Evolutionary conservation across 2,113 vertebrate genomes (phyloP).

Genomic region (Dicentrarchus labrax): DNA sequence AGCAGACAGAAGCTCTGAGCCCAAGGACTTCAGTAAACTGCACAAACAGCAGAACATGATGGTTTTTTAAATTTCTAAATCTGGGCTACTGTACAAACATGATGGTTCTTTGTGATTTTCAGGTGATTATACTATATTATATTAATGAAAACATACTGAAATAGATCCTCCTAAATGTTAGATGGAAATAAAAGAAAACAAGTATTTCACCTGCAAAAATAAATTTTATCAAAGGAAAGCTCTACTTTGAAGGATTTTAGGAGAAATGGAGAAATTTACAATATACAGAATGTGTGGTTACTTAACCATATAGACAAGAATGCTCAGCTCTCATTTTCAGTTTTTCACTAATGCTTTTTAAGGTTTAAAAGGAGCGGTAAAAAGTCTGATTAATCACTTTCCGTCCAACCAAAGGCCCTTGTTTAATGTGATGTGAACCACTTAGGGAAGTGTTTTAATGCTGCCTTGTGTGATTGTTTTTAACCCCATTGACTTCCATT

Average conservation of each 20-base stretch:
- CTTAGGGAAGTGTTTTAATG: slow-evolving; percentile 35
- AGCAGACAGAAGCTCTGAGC: background rate
- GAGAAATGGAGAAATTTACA: background rate
- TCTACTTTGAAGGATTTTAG: background rate
- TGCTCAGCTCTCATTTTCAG: slow-evolving; percentile 1
- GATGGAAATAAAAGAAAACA: background rate
- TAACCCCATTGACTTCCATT: slow-evolving; percentile 31
- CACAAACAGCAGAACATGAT: background rate
- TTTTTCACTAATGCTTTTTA: slow-evolving; percentile 1
- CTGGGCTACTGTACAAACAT: no score
- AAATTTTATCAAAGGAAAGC: no score
- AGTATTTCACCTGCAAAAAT: background rate
- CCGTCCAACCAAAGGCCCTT: slow-evolving; percentile 3
- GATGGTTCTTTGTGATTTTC: no score
- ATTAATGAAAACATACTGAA: background rate
- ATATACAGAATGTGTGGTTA: background rate
- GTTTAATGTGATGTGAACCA: slow-evolving; percentile 29
- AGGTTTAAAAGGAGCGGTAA: background rate
- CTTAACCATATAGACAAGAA: background rate
- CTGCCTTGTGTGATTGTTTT: slow-evolving; percentile 12
- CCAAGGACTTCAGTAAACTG: background rate
- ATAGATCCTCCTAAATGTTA: background rate
- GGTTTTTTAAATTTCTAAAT: background rate
- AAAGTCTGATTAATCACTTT: slow-evolving; percentile 41
- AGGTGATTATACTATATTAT: no score